Evolutionary conservation across 2,113 vertebrate genomes (phyloP), one percentile per base, ranked within the genome.

Genomic region (Chloropsis cyanopogon): DNA sequence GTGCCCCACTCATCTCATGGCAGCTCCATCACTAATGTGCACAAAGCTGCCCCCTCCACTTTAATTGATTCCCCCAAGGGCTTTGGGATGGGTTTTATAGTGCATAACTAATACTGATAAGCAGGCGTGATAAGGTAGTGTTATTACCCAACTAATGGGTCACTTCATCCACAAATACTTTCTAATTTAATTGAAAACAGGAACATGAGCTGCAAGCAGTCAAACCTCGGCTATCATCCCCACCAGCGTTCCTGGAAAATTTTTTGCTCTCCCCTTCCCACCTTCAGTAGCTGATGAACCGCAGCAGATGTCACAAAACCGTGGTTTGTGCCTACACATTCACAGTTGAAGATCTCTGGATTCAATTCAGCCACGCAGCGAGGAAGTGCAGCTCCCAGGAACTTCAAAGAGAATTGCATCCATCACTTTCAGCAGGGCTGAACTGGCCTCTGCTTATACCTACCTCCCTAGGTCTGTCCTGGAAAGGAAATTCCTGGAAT

Each of bases 21-120:
- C 33, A 23, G 89, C 71, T 91, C 86, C n/a, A 6, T n/a, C 29
- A 10, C 60, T 33, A 28, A 3, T 47, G 19, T 15, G 42, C 68
- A 25, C n/a, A 29, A n/a, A 88, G 86, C 81, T 69, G 92, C 68
- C 73, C 64, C 15, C 79, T 92, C 53, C 73, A 5, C 41, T 89
- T 93, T 83, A 92, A 95, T 79, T 91, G 90, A 92, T 94, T 87
- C 80, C 88, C 92, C 94, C 94, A 29, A 93, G 96, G 95, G 92
- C 57, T 93, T 91, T 79, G 86, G 65, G 37, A 78, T 35, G 64
- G 71, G 86, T 90, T 97, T 98, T 97, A 97, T 90, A 94, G 96
- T 81, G 92, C 92, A 91, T 94, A 96, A 97, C 97, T 97, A 97
- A 98, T 94, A 93, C 93, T 85, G 96, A 97, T 96, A 95, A 98